phyloP scores from a whole-genome alignment of 2,797 vertebrate species.

The Danio aesculapii region DNA sequence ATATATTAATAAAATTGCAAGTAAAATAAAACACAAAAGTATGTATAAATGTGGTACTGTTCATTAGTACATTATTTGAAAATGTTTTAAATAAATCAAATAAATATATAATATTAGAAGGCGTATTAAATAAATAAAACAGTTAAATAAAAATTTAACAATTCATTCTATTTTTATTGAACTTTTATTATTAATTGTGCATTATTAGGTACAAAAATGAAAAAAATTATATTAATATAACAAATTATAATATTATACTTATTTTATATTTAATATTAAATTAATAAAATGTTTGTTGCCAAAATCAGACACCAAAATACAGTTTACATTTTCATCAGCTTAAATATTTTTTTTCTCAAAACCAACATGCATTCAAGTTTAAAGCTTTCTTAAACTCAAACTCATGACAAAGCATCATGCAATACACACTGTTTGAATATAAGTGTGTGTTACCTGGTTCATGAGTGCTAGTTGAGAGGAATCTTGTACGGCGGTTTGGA shows the following conservation, averaged over 20 bases:
- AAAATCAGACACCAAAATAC: not conserved
- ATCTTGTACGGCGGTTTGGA: slow-evolving; percentile 92
- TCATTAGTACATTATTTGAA: not conserved
- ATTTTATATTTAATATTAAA: not conserved
- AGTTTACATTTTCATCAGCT: not conserved
- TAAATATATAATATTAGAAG: too few relatives aligned
- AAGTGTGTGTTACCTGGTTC: slow-evolving; percentile 79
- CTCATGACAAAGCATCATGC: rapidly evolving
- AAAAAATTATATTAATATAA: not conserved
- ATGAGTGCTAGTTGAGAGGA: slow-evolving; percentile 89
- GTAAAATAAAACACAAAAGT: too few relatives aligned
- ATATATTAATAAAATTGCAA: too few relatives aligned
- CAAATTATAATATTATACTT: not conserved
- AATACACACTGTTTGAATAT: not conserved
- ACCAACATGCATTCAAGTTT: not conserved
- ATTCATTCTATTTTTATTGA: not conserved
- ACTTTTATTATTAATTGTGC: not conserved
- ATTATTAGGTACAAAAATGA: not conserved
- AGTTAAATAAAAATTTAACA: not conserved
- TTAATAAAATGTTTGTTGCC: not conserved
- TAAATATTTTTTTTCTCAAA: not conserved
- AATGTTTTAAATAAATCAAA: not conserved
- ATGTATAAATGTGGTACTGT: too few relatives aligned
- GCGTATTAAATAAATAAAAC: too few relatives aligned
- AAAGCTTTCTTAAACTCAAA: not conserved